These are phyloP conservation scores for Arctopsyche grandis DNA, from an alignment of 1,140 invertebrate genomes.

Conservation along the genomic window DNA sequence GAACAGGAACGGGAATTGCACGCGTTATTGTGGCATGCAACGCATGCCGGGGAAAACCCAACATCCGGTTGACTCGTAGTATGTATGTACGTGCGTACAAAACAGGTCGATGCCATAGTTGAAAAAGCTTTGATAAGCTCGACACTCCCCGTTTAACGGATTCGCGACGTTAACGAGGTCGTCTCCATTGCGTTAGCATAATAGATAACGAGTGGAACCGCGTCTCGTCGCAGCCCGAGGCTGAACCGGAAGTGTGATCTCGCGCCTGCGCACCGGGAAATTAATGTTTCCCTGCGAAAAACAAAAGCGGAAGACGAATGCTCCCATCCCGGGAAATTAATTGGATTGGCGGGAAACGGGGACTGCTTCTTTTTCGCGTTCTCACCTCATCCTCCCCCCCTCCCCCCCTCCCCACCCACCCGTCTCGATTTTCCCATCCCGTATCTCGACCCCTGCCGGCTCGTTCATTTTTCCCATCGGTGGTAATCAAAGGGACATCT, in stretches of 20 bases:
- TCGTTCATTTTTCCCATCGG: neutral
- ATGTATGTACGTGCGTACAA: too few relatives aligned
- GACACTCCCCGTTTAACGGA: too few relatives aligned
- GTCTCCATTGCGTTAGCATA: neutral
- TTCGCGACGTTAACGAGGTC: neutral
- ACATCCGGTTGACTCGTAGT: too few relatives aligned
- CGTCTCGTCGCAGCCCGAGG: too few relatives aligned
- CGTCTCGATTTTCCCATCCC: neutral
- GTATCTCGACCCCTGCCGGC: neutral
- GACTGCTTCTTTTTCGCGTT: neutral
- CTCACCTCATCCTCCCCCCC: neutral
- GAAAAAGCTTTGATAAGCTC: neutral
- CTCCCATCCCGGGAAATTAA: constrained; percentile 37
- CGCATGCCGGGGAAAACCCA: too few relatives aligned
- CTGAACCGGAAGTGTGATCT: neutral
- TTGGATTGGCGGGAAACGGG: constrained; percentile 32
- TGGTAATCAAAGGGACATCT: neutral
- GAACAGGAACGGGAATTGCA: too few relatives aligned
- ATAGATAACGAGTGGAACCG: neutral
- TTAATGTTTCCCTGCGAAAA: constrained; percentile 36
- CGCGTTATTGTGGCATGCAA: too few relatives aligned
- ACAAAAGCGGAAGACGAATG: constrained; percentile 42
- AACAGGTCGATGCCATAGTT: neutral
- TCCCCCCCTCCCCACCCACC: neutral
- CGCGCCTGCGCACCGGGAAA: constrained; percentile 20